Evolutionary conservation across 2,113 vertebrate genomes (phyloP), one percentile per base, ranked within the genome.

Genomic region (Opisthocomus hoazin): DNA sequence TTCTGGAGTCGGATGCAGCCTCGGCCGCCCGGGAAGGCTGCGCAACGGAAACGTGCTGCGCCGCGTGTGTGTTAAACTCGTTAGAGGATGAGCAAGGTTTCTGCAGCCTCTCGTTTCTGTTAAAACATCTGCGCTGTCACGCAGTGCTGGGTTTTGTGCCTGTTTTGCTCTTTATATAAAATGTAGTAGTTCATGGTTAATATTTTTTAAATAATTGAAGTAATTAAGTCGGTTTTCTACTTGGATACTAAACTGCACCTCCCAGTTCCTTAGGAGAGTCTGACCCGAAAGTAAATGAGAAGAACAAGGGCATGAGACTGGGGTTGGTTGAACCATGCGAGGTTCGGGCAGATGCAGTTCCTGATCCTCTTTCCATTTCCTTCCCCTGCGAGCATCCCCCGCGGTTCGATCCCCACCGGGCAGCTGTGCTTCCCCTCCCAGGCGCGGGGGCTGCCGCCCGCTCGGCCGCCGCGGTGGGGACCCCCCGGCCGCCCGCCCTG

Each of bases 281-380:
- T 69, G 80, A 78, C 48, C 57, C 50, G 69, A 87, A 87, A 76
- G 12, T 45, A 64, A 76, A 71, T 15, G 29, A 84, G 77, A 78
- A 60, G 34, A 81, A 1, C 20, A 16, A 89, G 77, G 54, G 45
- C 34, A 68, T 12, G 66, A 56, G 80, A 1, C 57, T 30, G 69
- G 39, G 73, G 84, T 93, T 87, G 63, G 90, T 96, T 95, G 26
- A 81, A 60, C 74, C 65, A 53, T 23, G 4, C 5, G 70, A 83
- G 77, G 63, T 56, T 86, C 46, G 23, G 84, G 50, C 89, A 91
- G 92, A 88, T 81, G 85, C 41, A 74, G 88, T 90, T 95, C 60
- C 92, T 88, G 54, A 79, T 94, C 85, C 68, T 77, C 66, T 93
- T 94, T 83, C 87, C 61, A 43, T 80, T 96, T 96, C 93, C 93